phyloP scores from a whole-genome alignment of 2,797 vertebrate genomes.

The Pterois miles region DNA sequence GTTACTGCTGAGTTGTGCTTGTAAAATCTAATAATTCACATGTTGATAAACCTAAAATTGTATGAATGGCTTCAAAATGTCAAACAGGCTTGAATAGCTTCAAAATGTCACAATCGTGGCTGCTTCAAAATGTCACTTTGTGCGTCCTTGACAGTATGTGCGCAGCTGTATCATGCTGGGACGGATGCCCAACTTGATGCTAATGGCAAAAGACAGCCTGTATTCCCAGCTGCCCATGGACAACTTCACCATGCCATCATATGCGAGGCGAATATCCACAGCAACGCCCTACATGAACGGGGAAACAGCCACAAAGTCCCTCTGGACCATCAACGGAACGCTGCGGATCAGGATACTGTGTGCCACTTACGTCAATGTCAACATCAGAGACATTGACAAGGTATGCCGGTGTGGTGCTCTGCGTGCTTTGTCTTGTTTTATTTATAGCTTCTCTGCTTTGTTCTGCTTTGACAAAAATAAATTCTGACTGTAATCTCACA shows the following conservation, averaged over 20 bases:
- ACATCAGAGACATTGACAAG: constrained; percentile 99
- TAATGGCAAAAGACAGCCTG: constrained; percentile 98
- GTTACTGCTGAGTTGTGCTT: constrained; percentile 9
- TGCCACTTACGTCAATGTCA: constrained; percentile 98
- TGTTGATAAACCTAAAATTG: constrained; percentile 5
- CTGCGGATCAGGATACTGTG: constrained; percentile 96
- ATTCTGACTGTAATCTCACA: constrained; percentile 10
- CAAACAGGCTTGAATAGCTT: not conserved
- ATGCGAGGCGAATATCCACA: constrained; percentile 96
- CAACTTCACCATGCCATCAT: constrained; percentile 97
- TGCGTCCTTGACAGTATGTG: constrained; percentile 88
- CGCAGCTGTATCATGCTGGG: constrained; percentile 99
- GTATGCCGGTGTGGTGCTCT: constrained; percentile 65
- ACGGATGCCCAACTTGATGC: constrained; percentile 98
- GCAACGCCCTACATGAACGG: constrained; percentile 99
- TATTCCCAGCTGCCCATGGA: constrained; percentile 95
- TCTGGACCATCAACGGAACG: constrained; percentile 95
- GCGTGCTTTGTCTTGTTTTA: not conserved
- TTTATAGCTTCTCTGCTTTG: not conserved
- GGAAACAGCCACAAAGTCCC: constrained; percentile 93
- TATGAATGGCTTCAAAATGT: constrained; percentile 36
- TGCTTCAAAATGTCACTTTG: constrained; percentile 33
- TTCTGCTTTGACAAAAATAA: not conserved
- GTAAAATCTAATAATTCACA: constrained; percentile 18
- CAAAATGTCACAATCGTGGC: constrained; percentile 36